Base-by-base conservation (phyloP, 2,797 vertebrate genomes). In the Benthosema pterotum region DNA sequence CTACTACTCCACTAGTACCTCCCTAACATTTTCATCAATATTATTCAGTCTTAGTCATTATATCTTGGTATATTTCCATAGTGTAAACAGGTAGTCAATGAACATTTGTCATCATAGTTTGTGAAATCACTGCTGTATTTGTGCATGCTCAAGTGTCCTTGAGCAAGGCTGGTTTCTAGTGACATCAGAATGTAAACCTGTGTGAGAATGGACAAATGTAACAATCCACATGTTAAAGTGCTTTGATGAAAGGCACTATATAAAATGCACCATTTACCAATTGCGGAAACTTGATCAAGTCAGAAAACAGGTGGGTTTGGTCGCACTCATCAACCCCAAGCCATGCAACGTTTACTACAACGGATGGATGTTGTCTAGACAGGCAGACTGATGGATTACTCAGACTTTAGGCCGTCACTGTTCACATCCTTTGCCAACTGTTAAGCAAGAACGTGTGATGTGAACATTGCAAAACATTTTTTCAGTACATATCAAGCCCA, bases 341-440 rank as follows among this genome's bases (percentile, higher is more conserved):
- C 72, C 47, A 66, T 7, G 9, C 63, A 42, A 22, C 54, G 28
- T 51, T 38, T 7, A 38, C 32, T 38, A 38, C 32, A 38, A 9
- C 11, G 32, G 32, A 25, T 38, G 32, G 32, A 25, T 2, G 1
- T 25, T 1, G 69, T 83, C 72, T 75, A 78, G 78, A 88, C 77
- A 38, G 60, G 25, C 42, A 56, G 52, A 63, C 13, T 14, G 13
- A 2, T n/a, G 28, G 17, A 61, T 85, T 78, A 80, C 45, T 80
- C 74, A 77, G 28, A 17, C 15, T 5, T 43, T n/a, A 55, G 59
- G 12, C 2, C 25, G 53, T 25, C 69, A 52, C 62, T 54, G 57
- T 71, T 76, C 17, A 38, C 59, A 42, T 28, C 46, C 6, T 19
- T 15, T 38, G 15, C 2, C 43, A 32, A 42, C 17, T 28, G 15